Base-by-base conservation (phyloP, 2,888 invertebrate species). In the Quadroppia sp. region DNA sequence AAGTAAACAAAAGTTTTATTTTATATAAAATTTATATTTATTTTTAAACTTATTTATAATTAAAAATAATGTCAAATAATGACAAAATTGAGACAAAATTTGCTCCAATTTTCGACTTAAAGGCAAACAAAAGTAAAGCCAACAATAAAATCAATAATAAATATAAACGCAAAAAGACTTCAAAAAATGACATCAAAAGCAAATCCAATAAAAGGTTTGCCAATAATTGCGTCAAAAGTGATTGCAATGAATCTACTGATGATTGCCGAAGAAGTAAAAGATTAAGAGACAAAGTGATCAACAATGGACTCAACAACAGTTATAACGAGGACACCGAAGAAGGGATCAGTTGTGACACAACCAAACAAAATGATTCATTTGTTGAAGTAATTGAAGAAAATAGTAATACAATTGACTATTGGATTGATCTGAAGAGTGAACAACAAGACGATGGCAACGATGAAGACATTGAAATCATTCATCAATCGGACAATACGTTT, bases 331-430 rank as follows among this genome's bases (percentile, higher is more conserved):
- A 64, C 36, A 64, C 9, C 1, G 40, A 64, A 4, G 40, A 40
- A 36, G 64, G 40, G 23, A 20, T 40, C 7, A 13, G 9, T 64
- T 64, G 9, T 13, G 23, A 64, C 23, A 40, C 36, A 36, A 64
- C 9, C 4, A 13, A 64, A 13, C 7, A 36, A 23, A 23, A 64
- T 17, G 64, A 40, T 20, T 40, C 13, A 17, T 25, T 53, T 13
- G 36, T 36, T 32, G 17, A 28, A 17, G 1, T 61, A 7, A 17
- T 36, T 15, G 64, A 40, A 64, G 64, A 64, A 64, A 40, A 64
- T 32, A 64, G 64, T 40, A 64, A 64, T 64, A 64, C 64, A 64
- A 64, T 64, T 40, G 64, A 64, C 23, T 64, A 64, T 20, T 64
- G 64, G 64, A 13, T 13, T 64, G 64, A 64, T 13, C 2, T 3